These are phyloP conservation scores for Ptilorrhoa leucosticta DNA, from an alignment of 2,113 vertebrate species.

Conservation along the genomic window DNA sequence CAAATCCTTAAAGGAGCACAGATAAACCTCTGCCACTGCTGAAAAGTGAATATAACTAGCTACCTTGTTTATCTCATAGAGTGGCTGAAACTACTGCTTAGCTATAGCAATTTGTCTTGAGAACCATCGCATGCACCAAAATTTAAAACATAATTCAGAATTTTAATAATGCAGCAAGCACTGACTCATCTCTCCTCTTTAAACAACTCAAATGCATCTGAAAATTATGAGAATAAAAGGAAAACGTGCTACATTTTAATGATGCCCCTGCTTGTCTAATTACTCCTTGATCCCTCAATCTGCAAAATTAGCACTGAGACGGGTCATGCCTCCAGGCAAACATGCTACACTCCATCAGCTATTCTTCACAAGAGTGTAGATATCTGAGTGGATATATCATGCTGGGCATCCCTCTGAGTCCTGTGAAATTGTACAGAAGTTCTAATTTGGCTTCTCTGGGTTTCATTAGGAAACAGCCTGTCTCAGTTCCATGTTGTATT, in stretches of 20 bases:
- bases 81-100: not conserved
- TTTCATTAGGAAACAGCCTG: not conserved
- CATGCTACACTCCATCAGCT: not conserved
- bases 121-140: not conserved
- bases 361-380: not conserved
- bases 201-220: not conserved
- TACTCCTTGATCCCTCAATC: not conserved
- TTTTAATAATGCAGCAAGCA: conserved; percentile 34
- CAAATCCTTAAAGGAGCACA: conserved; percentile 11
- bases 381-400: not conserved
- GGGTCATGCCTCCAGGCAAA: conserved; percentile 22
- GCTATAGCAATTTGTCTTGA: not conserved
- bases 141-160: not conserved
- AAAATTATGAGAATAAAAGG: conserved; percentile 50
- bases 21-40: not conserved
- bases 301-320: conserved; percentile 25
- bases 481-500: not conserved
- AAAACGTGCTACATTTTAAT: conserved; percentile 1
- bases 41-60: not conserved
- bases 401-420: not conserved
- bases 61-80: not conserved
- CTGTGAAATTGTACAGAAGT: not conserved
- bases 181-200: not conserved
- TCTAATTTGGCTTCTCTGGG: not conserved
- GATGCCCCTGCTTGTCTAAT: conserved; percentile 2